Evolutionary conservation across 2,888 invertebrate genomes (phyloP).

Genomic region (Drosophila dives): DNA sequence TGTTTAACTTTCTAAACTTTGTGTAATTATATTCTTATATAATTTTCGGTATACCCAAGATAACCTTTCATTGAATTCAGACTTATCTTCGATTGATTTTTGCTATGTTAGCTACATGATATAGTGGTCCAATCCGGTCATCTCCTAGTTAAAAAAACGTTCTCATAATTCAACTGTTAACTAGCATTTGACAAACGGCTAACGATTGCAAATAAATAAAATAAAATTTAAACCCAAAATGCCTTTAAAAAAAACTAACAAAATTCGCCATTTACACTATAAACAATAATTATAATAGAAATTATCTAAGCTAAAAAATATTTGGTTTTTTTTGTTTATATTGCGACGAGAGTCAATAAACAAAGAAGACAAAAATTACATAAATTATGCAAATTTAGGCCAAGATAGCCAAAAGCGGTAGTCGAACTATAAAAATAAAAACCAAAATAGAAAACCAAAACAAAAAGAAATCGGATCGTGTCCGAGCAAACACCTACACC

Average conservation of each 20-base stretch:
- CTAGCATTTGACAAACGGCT: slow-evolving; percentile 10
- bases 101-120: background rate
- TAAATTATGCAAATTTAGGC: slow-evolving; percentile 72
- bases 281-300: slow-evolving; percentile 6
- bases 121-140: background rate
- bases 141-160: background rate
- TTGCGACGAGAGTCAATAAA: slow-evolving; percentile 40
- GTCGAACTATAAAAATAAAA: slow-evolving; percentile 42
- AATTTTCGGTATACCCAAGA: background rate
- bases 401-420: slow-evolving; percentile 61
- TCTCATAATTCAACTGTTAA: slow-evolving; percentile 13
- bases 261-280: slow-evolving; percentile 3
- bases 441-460: slow-evolving; percentile 30
- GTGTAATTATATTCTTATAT: too few relatives aligned
- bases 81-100: background rate
- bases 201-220: slow-evolving; percentile 23
- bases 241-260: slow-evolving; percentile 1
- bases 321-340: slow-evolving; percentile 29
- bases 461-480: slow-evolving; percentile 55
- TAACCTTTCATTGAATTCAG: background rate
- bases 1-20: background rate
- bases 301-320: slow-evolving; percentile 26
- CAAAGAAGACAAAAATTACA: slow-evolving; percentile 56
- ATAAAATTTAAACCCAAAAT: slow-evolving; percentile 9
- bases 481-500: slow-evolving; percentile 57